Evolutionary conservation across 2,797 vertebrate species (phyloP).

Genomic region (Peromyscus melanophrys): DNA sequence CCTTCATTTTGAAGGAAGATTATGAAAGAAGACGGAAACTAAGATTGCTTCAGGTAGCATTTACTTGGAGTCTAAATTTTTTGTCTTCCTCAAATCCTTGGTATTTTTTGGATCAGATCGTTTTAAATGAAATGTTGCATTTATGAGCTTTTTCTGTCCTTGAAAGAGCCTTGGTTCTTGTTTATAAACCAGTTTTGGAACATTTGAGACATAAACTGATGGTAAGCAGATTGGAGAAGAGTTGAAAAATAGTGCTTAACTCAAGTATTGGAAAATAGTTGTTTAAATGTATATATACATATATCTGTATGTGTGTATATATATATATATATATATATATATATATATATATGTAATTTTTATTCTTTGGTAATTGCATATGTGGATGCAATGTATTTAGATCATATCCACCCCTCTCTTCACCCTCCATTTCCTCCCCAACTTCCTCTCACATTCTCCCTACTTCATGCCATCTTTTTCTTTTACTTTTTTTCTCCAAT

Average conservation of each 20-base stretch:
- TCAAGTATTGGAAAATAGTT: neutral
- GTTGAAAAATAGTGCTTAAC: no score
- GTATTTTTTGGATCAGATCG: slow-evolving; percentile 6
- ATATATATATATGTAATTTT: neutral
- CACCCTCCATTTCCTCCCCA: neutral
- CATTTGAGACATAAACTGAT: slow-evolving; percentile 17
- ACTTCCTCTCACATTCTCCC: neutral
- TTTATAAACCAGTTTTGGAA: neutral
- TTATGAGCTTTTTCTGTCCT: slow-evolving; percentile 32
- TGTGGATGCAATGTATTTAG: neutral
- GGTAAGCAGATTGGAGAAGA: no score
- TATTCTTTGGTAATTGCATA: neutral
- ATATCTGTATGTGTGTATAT: neutral
- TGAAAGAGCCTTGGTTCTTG: slow-evolving; percentile 1
- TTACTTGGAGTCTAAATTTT: slow-evolving; percentile 55
- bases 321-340: no score
- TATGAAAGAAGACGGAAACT: slow-evolving; percentile 94
- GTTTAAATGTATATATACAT: neutral
- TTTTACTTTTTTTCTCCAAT: neutral
- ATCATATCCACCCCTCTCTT: neutral
- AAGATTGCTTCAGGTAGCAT: slow-evolving; percentile 94
- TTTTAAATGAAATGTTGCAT: neutral
- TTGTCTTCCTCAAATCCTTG: slow-evolving; percentile 6
- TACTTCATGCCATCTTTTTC: neutral
- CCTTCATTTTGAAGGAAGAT: slow-evolving; percentile 94